Percentiles rank a stretch among this genome's conserved stretches.
Conservation (phyloP, 2,888 invertebrate species). For the Sphaerophoria rueppellii region DNA sequence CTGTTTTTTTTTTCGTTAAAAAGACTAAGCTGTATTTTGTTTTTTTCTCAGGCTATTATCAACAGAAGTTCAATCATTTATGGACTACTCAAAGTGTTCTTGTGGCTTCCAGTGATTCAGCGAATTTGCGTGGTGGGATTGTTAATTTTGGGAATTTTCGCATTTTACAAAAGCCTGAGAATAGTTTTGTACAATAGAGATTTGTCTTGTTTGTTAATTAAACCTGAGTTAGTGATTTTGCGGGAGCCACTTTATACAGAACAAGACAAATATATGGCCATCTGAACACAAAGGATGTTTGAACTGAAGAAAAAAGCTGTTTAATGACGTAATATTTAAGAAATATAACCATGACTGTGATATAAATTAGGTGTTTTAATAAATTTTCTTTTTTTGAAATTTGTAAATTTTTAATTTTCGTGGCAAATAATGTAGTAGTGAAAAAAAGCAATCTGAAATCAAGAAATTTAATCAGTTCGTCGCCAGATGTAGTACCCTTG, state of each 20-base stretch:
- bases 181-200: not conserved
- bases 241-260: constrained; percentile 24
- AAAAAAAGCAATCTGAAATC: no score
- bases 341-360: no score
- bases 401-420: no score
- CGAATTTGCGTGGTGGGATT: not conserved
- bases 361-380: no score
- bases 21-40: not conserved
- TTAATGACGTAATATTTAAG: no score
- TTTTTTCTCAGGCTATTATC: constrained; percentile 45
- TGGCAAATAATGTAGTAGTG: no score
- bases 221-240: constrained; percentile 1
- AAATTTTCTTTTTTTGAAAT: no score
- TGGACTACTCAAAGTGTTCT: constrained; percentile 14
- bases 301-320: not conserved
- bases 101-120: constrained; percentile 49
- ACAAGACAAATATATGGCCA: not conserved
- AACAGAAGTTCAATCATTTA: constrained; percentile 44
- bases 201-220: not conserved
- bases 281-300: not conserved
- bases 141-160: constrained; percentile 29
- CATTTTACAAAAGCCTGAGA: constrained; percentile 27
- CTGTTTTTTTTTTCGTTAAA: no score
- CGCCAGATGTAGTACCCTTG: no score
- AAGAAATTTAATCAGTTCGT: no score